Conservation (phyloP, 64 coral and sea anemone species). For the Acropora tenuis region DNA sequence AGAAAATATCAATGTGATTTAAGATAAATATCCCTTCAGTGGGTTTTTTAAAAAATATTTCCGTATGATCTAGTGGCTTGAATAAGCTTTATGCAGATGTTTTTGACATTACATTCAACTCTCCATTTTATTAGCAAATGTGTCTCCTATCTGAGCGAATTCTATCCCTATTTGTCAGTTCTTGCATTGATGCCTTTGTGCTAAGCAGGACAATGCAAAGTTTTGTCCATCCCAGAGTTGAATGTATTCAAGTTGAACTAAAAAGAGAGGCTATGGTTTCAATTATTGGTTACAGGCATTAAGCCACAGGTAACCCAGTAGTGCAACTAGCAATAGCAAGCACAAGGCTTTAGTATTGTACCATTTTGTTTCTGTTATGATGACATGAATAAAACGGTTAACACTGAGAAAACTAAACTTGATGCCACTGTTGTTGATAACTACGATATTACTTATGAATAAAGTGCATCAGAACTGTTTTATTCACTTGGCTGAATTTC, state of each 20-base stretch:
- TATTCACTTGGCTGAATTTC: slow-evolving; percentile 3
- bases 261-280: background rate
- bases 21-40: too few species aligned
- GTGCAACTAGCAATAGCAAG: background rate
- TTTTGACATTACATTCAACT: background rate
- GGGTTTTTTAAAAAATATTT: too few species aligned
- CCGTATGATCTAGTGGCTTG: background rate
- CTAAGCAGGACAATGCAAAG: background rate
- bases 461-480: background rate
- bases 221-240: background rate
- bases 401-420: background rate
- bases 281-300: slow-evolving; percentile 7
- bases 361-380: background rate
- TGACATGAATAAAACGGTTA: background rate
- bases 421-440: background rate
- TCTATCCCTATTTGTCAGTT: too few species aligned
- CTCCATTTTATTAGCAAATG: background rate
- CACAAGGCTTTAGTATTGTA: slow-evolving; percentile 2
- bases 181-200: too few species aligned
- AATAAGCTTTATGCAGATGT: too few species aligned
- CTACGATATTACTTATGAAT: background rate
- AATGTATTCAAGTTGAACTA: background rate
- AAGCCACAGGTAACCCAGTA: slow-evolving; percentile 18
- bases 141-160: too few species aligned
- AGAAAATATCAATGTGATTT: too few species aligned